Base-by-base conservation (phyloP, 2,113 vertebrate genomes). In the Thunnus thynnus region DNA sequence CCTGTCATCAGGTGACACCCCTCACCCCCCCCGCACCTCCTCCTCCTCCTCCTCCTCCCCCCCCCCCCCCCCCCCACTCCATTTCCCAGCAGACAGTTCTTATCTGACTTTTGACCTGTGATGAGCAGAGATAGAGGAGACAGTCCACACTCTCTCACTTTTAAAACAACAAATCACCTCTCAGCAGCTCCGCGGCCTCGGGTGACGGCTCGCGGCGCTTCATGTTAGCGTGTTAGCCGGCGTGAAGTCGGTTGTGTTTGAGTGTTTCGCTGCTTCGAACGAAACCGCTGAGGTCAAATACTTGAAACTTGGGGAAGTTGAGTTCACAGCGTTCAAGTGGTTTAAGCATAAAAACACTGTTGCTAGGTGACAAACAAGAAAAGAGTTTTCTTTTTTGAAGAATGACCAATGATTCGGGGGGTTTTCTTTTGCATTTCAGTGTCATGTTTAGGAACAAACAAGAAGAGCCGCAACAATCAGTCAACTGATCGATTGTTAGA, bases 21-120 rank as follows among this genome's bases (percentile, higher is more conserved):
- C 20, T 20, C 20, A 20, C 20, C 47, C 22, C 36, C 25, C 58
- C 25, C 11, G 32, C 66, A 13, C 48, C 64, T 46, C 72, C 65
- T 13, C 57, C 36, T 1, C 55, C 55, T 22, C 57, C 58, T 17
- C 48, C 56, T 52, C 20, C 4, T 17, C 62, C 2, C 7, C 48
- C 46, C 48, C n/a, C n/a, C n/a, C 62, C 2, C 7, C 48, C 46
- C 46, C 65, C 63, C 69, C 50, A 52, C 88, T 84, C 70, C 71
- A 78, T 86, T 88, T 87, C 83, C 83, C 76, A 50, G 82, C 83
- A 89, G 88, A 92, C 91, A 86, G 67, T 69, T 61, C 86, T 92
- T 94, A 92, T 92, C 92, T 93, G 83, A 92, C 92, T 86, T 91
- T 57, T 80, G 90, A 92, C 91, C 90, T 65, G 32, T 64, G 91